phyloP scores from a whole-genome alignment of 1,140 invertebrate genomes.

The Cherax quadricarinatus region DNA sequence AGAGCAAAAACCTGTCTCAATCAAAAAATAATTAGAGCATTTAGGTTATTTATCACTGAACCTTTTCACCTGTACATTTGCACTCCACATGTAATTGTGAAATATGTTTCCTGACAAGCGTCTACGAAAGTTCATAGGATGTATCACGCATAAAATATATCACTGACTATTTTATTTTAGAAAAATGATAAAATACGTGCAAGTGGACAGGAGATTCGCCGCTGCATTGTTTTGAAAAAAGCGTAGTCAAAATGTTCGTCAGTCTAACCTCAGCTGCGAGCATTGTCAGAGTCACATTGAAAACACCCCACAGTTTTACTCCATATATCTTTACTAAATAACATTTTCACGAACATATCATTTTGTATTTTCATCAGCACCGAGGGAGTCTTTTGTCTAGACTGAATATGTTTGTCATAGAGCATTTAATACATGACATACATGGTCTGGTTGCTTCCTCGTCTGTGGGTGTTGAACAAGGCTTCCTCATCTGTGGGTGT shows the following conservation, averaged over 20 bases:
- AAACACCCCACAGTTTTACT: background rate
- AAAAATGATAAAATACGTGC: background rate
- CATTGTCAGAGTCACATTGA: background rate
- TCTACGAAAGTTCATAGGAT: too few relatives aligned
- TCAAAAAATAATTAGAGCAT: too few relatives aligned
- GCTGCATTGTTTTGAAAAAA: too few relatives aligned
- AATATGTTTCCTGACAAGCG: too few relatives aligned
- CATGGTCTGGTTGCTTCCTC: too few relatives aligned
- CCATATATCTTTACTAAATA: background rate
- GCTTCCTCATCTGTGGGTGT: too few relatives aligned
- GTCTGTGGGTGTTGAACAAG: too few relatives aligned
- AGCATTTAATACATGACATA: background rate
- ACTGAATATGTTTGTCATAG: slow-evolving; percentile 33
- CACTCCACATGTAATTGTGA: too few relatives aligned
- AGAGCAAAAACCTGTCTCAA: too few relatives aligned
- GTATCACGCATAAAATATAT: too few relatives aligned
- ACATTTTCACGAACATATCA: background rate
- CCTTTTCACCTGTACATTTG: too few relatives aligned
- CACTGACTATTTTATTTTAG: background rate
- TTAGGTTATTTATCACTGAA: too few relatives aligned
- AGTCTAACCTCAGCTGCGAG: background rate
- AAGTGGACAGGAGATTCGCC: background rate
- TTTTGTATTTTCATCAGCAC: slow-evolving; percentile 3
- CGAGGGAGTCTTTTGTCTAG: slow-evolving; percentile 26
- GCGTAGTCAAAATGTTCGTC: background rate